A percentile compares a stretch with the other conserved stretches of the same genome.
Conservation (phyloP, 2,797 vertebrate species). For the Pangasius larnaudii region DNA sequence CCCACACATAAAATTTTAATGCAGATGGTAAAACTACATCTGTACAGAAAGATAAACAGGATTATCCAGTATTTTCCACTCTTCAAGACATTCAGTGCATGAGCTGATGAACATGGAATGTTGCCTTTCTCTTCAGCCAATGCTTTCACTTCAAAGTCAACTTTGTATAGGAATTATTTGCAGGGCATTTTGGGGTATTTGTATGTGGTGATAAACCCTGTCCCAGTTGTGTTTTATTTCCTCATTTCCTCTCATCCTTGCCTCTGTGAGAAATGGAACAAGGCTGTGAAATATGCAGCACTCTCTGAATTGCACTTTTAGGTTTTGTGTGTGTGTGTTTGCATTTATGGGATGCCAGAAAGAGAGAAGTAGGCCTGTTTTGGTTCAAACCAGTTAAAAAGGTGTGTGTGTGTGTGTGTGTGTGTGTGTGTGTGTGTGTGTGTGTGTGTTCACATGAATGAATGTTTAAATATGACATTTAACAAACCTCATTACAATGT, state of each 20-base stretch:
- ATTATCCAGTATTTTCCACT: background rate
- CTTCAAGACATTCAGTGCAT: background rate
- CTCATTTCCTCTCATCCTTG: conserved; percentile 29
- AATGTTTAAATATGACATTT: conserved; percentile 1
- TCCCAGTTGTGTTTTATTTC: conserved; percentile 27
- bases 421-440: background rate
- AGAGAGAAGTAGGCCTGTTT: background rate
- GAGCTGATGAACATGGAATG: background rate
- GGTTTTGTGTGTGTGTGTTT: background rate
- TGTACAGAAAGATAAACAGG: background rate
- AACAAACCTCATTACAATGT: conserved; percentile 1
- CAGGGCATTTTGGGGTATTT: background rate
- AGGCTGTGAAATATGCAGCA: conserved; percentile 23
- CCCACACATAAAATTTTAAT: background rate
- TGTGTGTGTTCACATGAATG: background rate
- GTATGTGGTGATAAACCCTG: conserved; percentile 1
- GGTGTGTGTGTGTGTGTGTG: background rate
- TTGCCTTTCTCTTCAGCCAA: background rate
- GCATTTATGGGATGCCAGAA: background rate
- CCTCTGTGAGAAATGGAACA: conserved; percentile 17
- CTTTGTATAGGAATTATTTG: background rate
- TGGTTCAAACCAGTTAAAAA: background rate
- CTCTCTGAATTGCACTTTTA: conserved; percentile 20
- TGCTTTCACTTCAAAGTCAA: conserved; percentile 8
- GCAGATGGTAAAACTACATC: background rate